These are phyloP conservation scores for Brachionus koreanus DNA, from an alignment of 1,140 invertebrate genomes.

Conservation along the genomic window DNA sequence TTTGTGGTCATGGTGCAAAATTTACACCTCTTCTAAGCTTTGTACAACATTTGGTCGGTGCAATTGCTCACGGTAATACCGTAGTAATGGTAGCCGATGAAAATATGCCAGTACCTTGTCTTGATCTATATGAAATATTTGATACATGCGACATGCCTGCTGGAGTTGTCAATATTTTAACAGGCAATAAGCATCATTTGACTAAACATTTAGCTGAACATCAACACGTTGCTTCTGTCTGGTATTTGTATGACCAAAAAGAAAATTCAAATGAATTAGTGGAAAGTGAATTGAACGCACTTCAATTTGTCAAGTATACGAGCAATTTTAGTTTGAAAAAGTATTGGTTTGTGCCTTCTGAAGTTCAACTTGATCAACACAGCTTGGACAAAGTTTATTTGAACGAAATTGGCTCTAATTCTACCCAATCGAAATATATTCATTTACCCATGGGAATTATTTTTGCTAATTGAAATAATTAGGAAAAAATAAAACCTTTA, in stretches of 20 bases:
- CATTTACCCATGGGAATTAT: conserved; percentile 62
- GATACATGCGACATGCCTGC: conserved; percentile 61
- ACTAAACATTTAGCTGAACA: conserved; percentile 58
- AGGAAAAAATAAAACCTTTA: too few relatives aligned
- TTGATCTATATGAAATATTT: conserved; percentile 61
- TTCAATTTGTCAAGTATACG: conserved; percentile 27
- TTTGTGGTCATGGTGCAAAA: conserved; percentile 54
- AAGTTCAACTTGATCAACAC: conserved; percentile 49
- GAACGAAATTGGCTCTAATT: conserved; percentile 59
- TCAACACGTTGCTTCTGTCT: conserved; percentile 59
- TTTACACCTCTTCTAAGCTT: conserved; percentile 57
- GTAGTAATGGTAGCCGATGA: conserved; percentile 60
- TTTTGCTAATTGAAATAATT: conserved; percentile 59
- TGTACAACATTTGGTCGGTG: conserved; percentile 59
- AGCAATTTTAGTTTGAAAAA: conserved; percentile 53
- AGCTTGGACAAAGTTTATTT: conserved; percentile 55
- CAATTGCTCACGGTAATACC: conserved; percentile 59
- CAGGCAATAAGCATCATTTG: conserved; percentile 59
- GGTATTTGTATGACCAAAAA: conserved; percentile 56
- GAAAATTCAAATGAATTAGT: conserved; percentile 56
- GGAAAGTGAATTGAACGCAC: conserved; percentile 52
- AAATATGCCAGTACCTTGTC: conserved; percentile 54
- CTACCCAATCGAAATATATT: conserved; percentile 59
- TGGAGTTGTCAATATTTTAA: conserved; percentile 61
- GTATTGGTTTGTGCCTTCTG: conserved; percentile 60